A percentile compares a stretch with the other conserved stretches of the same genome.
Evolutionary conservation across 2,797 vertebrate species (phyloP).

Genomic region (Lophius americanus): DNA sequence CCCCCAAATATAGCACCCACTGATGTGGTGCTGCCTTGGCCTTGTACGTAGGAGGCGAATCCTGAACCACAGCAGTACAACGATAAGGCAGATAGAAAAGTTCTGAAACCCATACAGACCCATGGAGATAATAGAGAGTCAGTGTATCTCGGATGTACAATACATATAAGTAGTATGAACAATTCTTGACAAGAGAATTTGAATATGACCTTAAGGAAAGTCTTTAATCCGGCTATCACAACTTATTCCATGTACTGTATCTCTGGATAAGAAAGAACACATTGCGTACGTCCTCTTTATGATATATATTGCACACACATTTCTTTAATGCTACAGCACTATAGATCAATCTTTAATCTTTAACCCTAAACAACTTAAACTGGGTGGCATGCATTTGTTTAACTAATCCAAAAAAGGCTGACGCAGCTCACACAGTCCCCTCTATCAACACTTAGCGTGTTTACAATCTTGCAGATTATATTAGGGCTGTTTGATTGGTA

Average conservation of each 20-base stretch:
- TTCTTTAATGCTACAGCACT: no score
- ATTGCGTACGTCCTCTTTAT: not conserved
- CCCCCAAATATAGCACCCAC: conserved; percentile 74
- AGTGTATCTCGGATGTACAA: conserved; percentile 18
- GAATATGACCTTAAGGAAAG: not conserved
- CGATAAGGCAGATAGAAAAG: conserved; percentile 11
- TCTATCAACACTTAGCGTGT: not conserved
- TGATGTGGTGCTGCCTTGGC: conserved; percentile 52
- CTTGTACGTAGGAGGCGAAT: conserved; percentile 27
- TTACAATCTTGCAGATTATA: not conserved
- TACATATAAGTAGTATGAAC: not conserved
- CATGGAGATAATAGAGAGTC: conserved; percentile 4
- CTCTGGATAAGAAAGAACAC: not conserved
- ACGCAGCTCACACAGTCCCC: no score
- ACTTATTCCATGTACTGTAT: not conserved
- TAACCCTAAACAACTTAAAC: no score
- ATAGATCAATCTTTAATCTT: not conserved
- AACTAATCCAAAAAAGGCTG: no score
- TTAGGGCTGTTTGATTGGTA: not conserved
- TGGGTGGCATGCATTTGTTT: no score
- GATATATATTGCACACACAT: not conserved
- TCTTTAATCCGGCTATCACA: not conserved
- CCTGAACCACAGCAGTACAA: conserved; percentile 11
- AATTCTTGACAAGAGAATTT: not conserved
- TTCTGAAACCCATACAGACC: not conserved